These are phyloP conservation scores for Scytalopus superciliaris DNA, from an alignment of 2,113 vertebrate genomes.

Conservation along the genomic window DNA sequence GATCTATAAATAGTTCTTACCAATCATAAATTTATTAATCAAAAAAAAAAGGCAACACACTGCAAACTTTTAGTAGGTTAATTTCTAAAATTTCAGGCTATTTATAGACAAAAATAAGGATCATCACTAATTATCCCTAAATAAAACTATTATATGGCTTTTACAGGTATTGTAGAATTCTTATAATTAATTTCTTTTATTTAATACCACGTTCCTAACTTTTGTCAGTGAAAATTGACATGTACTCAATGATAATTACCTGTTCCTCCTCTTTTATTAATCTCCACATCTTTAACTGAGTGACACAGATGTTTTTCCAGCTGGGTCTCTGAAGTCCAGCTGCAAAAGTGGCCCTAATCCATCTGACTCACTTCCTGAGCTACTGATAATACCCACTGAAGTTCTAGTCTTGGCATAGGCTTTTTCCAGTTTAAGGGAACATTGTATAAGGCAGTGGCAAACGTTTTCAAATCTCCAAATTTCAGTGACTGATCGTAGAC, in stretches of 20 bases:
- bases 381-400: not conserved
- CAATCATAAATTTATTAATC: not conserved
- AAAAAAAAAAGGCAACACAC: not conserved
- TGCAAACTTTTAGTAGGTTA: not conserved
- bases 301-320: not conserved
- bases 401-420: not conserved
- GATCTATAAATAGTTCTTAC: not conserved
- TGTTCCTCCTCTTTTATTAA: not conserved
- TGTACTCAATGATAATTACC: not conserved
- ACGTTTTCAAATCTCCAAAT: not conserved
- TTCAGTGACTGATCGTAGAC: not conserved
- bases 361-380: not conserved
- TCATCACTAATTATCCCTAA: not conserved
- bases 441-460: not conserved
- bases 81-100: not conserved
- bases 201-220: not conserved
- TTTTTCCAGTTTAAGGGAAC: not conserved
- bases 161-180: not conserved
- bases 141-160: not conserved
- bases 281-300: not conserved
- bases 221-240: not conserved
- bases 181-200: not conserved
- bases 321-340: not conserved
- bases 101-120: not conserved
- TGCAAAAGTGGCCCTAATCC: not conserved